These are phyloP conservation scores for Caenorhabditis auriculariae DNA, from an alignment of 2,888 invertebrate species.

Conservation along the genomic window DNA sequence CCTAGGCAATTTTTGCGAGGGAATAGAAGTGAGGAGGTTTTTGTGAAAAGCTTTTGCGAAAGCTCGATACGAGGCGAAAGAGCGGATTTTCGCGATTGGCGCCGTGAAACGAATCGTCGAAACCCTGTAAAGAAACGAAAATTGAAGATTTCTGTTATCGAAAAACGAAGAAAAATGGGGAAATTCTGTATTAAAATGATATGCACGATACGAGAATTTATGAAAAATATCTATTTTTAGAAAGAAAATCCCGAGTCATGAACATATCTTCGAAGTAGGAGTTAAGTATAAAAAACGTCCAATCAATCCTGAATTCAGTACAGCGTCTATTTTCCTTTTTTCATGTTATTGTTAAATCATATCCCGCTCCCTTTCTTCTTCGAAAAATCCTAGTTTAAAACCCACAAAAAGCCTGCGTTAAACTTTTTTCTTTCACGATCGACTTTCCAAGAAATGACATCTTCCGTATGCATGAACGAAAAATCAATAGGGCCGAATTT, in stretches of 20 bases:
- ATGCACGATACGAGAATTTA: neutral
- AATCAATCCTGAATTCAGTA: no score
- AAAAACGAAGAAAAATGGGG: neutral
- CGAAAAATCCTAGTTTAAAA: no score
- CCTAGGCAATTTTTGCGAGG: no score
- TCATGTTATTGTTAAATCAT: no score
- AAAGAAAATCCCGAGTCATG: neutral
- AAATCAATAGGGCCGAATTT: no score
- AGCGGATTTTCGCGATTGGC: slow-evolving; percentile 51
- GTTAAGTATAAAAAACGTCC: neutral
- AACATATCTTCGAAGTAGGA: neutral
- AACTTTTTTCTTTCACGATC: no score
- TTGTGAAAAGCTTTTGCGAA: slow-evolving; percentile 38
- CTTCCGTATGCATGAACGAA: no score
- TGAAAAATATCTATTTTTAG: neutral
- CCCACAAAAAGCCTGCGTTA: no score
- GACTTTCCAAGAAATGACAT: no score
- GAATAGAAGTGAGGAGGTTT: no score
- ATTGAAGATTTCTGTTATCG: neutral
- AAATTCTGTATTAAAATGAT: neutral
- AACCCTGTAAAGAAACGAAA: slow-evolving; percentile 34
- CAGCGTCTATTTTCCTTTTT: no score
- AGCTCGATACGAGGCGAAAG: slow-evolving; percentile 47
- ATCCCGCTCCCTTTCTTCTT: no score
- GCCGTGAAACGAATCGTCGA: slow-evolving; percentile 56